Evolutionary conservation across 2,888 invertebrate species (phyloP), one percentile per base, ranked within the genome.

Genomic region (Eucera pruinosa): DNA sequence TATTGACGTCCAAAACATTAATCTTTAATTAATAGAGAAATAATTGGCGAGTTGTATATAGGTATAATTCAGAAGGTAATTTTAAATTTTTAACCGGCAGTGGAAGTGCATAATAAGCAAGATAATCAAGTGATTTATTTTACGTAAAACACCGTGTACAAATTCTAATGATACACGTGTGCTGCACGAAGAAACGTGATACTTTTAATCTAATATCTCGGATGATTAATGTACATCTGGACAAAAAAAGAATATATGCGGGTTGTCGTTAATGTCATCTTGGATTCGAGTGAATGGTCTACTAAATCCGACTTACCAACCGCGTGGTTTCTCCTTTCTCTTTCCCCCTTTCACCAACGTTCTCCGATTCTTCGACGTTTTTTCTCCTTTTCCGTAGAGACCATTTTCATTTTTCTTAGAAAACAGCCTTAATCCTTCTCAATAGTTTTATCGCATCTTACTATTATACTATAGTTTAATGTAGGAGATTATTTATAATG

Each of bases 231-330:
- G 43, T 11, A 18, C 15, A 15, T 13, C 39, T 52, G 3, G 27
- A 41, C 30, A 61, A 68, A 52, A n/a, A 52, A 30, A n/a, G 23
- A 50, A 52, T 60, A 43, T 41, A 36, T 27, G 47, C 20, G 66
- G 11, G 6, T 30, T 43, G 43, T 41, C 27, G 57, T 43, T 45
- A 23, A 45, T 66, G 55, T 33, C 36, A n/a, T 43, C 13, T 43
- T 15, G 52, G 36, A 69, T 61, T 52, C 23, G 33, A 54, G 62
- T 45, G 66, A 76, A 80, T 65, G 52, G 61, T 45, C 65, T 68
- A 48, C 60, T 65, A 58, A 61, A 73, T 70, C 75, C 66, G 61
- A 52, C 66, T 78, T 75, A 69, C 68, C 66, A 78, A 58, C 50
- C 67, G 36, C 48, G 13, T 55, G 36, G 33, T 33, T 61, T 23